Conservation (phyloP, 2,888 invertebrate species). For the Lutraria lutraria region DNA sequence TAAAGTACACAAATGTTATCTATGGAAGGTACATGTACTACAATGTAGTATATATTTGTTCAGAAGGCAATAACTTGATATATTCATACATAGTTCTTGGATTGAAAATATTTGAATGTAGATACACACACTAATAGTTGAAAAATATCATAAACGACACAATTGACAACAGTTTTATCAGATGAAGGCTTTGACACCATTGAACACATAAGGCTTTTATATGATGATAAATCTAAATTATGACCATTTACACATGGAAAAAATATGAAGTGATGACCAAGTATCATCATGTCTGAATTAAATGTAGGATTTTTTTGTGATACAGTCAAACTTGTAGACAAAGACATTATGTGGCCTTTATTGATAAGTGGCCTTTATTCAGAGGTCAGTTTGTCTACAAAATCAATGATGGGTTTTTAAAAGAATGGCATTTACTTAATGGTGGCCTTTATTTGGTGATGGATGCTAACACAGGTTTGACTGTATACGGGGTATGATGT, state of each 20-base stretch:
- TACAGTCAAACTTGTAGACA: not conserved
- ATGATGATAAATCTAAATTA: not conserved
- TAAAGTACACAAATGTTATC: not conserved
- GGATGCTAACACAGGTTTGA: too few species aligned
- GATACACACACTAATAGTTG: not conserved
- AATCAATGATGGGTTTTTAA: too few species aligned
- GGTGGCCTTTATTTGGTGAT: too few species aligned
- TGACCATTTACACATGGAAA: not conserved
- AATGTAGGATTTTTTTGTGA: not conserved
- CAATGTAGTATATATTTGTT: too few species aligned
- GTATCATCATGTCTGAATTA: not conserved
- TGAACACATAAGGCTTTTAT: slow-evolving; percentile 11
- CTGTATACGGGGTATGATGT: too few species aligned
- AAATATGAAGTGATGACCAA: not conserved
- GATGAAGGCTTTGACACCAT: not conserved
- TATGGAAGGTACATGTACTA: not conserved
- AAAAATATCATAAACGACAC: not conserved
- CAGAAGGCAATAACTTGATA: not conserved
- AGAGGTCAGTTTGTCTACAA: too few species aligned
- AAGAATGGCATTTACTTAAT: too few species aligned
- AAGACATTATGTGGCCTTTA: not conserved
- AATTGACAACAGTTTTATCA: not conserved
- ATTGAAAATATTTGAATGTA: not conserved
- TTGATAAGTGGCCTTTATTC: not conserved
- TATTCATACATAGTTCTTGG: not conserved